A percentile compares a stretch with the other conserved stretches of the same genome.
phyloP scores from a whole-genome alignment of 2,113 vertebrate species.

The Otocyon megalotis region DNA sequence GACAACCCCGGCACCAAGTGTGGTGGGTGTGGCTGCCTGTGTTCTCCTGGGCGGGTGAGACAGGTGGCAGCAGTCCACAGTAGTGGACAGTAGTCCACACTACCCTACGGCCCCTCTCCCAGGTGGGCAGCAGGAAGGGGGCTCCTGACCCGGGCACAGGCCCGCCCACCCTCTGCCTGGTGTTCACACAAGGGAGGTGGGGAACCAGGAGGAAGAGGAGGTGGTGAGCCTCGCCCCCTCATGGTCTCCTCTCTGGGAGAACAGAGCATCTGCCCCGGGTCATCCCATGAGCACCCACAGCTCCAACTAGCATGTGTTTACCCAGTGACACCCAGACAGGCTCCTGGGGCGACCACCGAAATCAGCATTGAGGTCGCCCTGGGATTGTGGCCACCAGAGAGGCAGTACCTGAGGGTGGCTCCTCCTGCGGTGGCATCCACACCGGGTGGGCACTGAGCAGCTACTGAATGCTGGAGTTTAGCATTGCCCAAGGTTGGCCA shows the following conservation, averaged over 20 bases:
- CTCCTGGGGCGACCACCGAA: background rate
- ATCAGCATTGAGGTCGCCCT: rapidly evolving
- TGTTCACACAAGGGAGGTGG: background rate
- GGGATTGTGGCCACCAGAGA: background rate
- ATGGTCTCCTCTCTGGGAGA: background rate
- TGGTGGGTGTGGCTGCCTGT: background rate
- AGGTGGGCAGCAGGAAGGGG: background rate
- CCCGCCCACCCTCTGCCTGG: background rate
- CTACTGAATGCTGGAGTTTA: background rate
- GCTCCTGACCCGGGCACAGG: background rate
- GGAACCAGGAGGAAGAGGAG: background rate
- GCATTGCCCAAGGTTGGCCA: background rate
- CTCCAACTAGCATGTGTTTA: background rate
- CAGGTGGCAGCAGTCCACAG: too few relatives aligned
- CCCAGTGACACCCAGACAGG: background rate
- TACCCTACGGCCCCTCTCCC: rapidly evolving
- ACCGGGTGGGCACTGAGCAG: rapidly evolving
- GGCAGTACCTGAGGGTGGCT: background rate
- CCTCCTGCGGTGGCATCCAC: rapidly evolving
- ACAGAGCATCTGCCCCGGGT: too few relatives aligned
- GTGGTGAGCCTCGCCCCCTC: background rate
- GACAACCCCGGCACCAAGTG: rapidly evolving
- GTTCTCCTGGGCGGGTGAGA: background rate
- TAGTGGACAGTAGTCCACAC: too few relatives aligned
- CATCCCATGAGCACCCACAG: rapidly evolving